Conservation (phyloP, 2,888 invertebrate genomes). For the Apamea anceps region DNA sequence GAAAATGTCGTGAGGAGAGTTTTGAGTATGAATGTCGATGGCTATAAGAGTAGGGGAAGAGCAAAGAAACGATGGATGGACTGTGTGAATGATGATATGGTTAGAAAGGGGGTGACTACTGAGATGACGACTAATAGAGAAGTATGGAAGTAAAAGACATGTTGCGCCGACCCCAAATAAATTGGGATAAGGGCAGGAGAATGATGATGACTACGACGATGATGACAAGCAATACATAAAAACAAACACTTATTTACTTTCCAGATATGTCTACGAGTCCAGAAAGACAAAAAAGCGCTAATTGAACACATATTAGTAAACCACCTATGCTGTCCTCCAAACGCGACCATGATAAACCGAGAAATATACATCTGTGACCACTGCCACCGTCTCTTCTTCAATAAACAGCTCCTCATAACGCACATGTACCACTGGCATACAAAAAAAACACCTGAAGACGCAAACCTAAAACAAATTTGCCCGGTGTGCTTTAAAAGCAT, state of each 20-base stretch:
- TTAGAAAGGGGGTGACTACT: no score
- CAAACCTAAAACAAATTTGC: slow-evolving; percentile 53
- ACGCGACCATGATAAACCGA: slow-evolving; percentile 72
- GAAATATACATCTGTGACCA: slow-evolving; percentile 78
- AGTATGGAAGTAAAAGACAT: no score
- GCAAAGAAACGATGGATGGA: no score
- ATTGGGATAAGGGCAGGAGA: no score
- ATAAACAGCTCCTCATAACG: slow-evolving; percentile 70
- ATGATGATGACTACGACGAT: background rate
- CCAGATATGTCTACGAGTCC: slow-evolving; percentile 75
- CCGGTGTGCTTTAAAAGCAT: slow-evolving; percentile 71
- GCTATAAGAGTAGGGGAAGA: no score
- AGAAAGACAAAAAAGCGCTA: slow-evolving; percentile 49
- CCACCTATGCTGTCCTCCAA: slow-evolving; percentile 75
- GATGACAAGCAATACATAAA: background rate
- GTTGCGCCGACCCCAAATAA: no score
- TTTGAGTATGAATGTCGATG: no score
- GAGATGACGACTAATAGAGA: no score
- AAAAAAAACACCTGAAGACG: background rate
- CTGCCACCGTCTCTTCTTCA: slow-evolving; percentile 79
- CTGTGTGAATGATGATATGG: no score
- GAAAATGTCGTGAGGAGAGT: no score
- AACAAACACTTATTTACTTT: slow-evolving; percentile 39
- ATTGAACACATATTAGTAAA: slow-evolving; percentile 72
- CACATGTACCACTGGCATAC: slow-evolving; percentile 68